Base-by-base conservation (phyloP, 1,140 invertebrate genomes). In the Sycophila sp. region DNA sequence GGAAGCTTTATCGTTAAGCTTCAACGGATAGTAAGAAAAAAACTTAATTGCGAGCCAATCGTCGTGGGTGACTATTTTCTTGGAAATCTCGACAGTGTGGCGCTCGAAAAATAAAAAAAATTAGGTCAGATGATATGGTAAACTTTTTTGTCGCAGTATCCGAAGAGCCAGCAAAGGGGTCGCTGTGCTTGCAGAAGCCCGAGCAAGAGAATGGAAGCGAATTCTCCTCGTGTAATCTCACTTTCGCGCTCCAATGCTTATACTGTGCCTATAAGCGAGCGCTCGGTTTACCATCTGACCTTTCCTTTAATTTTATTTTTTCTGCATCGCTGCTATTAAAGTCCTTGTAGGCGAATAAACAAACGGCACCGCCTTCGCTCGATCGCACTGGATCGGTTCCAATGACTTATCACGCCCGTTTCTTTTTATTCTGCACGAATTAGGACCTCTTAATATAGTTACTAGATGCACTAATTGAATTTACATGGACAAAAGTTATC, bases 221-320 rank as follows among this genome's bases (percentile, higher is more conserved):
- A n/a, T n/a, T 19, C 8, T 7, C 47, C 19, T 19, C 17, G 42
- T 22, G 26, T 26, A 56, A 56, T 56, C 53, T 32, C 53, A 56
- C 22, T 56, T 56, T 30, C 53, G 34, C 30, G 53, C 53, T n/a
- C 53, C 28, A 56, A 56, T 19, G 53, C 53, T 56, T 56, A 34
- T n/a, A n/a, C n/a, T n/a, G n/a, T n/a, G n/a, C n/a, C n/a, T n/a
- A n/a, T n/a, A n/a, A n/a, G n/a, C n/a, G n/a, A n/a, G n/a, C n/a
- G n/a, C n/a, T n/a, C n/a, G n/a, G n/a, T n/a, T n/a, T 36, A 22
- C 6, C 32, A 15, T 15, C 19, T 56, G 53, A 36, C 53, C 53
- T 56, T 34, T 56, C 34, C 15, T 8, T 26, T 34, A 56, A 34
- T 56, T 30, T 56, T 17, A 15, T 36, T 56, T 56, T 56, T 56